Base-by-base conservation (phyloP, 2,797 vertebrate species). In the Phoxinus dragarum region DNA sequence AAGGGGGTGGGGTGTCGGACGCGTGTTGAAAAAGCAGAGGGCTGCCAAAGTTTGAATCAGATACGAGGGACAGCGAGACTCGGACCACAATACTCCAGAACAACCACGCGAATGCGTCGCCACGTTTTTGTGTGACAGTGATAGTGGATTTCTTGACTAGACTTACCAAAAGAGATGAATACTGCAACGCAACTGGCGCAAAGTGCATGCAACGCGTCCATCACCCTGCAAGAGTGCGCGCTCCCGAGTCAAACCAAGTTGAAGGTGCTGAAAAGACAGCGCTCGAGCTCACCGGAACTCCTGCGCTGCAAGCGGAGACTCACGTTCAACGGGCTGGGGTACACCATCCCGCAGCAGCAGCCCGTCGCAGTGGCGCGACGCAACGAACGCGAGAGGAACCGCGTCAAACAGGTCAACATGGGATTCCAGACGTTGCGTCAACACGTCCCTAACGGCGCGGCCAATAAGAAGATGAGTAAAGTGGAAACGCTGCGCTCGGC, bases 391-490 rank as follows among this genome's bases (percentile, higher is more conserved):
- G 98, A 99, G 92, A 92, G 98, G 88, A 99, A 98, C 95, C 97
- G 98, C 78, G 98, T 99, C 89, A 96, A 97, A 64, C 95, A 98
- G 89, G 98, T 99, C 73, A 99, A 99, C 94, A 93, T 98, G 97
- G 98, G 98, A 27, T 99, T 99, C 94, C 97, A 98, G 94, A 97
- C 97, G 19, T 93, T 99, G 81, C 96, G 98, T 67, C 96, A 98
- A 92, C 98, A 98, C 85, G 98, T 99, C 88, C 98, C 98, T 1
- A 96, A 96, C 93, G 96, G 96, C 59, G 97, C 97, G 21, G 96
- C 97, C 71, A 98, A 96, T 95, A 98, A 97, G 94, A 99, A 98
- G 94, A 97, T 99, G 96, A 99, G 98, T 94, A 99, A 99, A 80
- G 98, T 98, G 92, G 98, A 99, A 94, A 99, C 98, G 0, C 95